phyloP scores from a whole-genome alignment of 2,113 vertebrate genomes.

The Sigmodon hispidus region DNA sequence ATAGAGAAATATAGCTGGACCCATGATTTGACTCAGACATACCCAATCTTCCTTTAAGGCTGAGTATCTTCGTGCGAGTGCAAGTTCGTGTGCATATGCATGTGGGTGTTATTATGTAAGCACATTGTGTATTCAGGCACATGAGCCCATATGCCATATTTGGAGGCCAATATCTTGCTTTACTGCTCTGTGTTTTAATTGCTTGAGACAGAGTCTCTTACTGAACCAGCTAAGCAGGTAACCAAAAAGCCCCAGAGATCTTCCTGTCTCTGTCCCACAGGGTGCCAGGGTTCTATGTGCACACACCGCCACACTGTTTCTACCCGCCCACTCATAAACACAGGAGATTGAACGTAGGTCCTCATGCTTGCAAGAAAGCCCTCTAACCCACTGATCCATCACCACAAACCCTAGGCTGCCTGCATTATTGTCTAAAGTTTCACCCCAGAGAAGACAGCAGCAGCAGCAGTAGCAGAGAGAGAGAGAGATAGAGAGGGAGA shows the following conservation, averaged over 20 bases:
- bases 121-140: no score
- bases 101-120: no score
- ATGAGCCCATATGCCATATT: not conserved
- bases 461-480: no score
- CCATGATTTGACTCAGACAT: not conserved
- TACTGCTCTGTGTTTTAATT: not conserved
- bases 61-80: not conserved
- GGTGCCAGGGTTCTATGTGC: not conserved
- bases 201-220: not conserved
- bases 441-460: not conserved
- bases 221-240: not conserved
- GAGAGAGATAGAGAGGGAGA: no score
- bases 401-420: not conserved
- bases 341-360: not conserved
- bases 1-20: not conserved
- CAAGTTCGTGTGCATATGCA: no score
- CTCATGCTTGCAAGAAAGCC: not conserved
- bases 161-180: not conserved
- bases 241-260: not conserved
- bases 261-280: not conserved
- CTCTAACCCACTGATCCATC: not conserved
- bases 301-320: no score
- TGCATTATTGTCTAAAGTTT: constrained; percentile 3
- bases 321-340: not conserved
- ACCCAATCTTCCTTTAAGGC: not conserved